These are phyloP conservation scores for Myotis planiceps DNA, from an alignment of 2,797 vertebrate genomes.

Conservation along the genomic window DNA sequence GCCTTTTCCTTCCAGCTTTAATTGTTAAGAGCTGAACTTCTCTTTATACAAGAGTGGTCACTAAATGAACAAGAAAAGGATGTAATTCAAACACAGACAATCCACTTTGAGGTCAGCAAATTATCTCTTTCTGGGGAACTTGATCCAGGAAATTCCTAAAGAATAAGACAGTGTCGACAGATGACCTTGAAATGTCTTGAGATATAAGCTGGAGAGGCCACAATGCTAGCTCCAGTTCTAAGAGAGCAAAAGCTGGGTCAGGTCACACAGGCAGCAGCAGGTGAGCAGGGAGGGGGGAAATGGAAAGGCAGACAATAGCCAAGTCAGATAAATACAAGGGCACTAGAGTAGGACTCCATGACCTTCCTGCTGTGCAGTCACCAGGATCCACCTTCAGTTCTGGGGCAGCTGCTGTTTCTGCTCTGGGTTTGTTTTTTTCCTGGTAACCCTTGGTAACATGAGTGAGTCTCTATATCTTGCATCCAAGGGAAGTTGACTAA, in stretches of 20 bases:
- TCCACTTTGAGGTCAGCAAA: neutral
- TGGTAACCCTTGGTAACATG: neutral
- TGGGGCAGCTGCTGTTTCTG: neutral
- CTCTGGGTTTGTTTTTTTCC: neutral
- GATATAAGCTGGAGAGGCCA: neutral
- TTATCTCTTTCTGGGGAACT: neutral
- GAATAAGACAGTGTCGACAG: neutral
- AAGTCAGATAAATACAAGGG: neutral
- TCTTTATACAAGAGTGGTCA: neutral
- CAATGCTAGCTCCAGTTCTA: neutral
- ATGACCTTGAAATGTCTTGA: neutral
- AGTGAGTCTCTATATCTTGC: neutral
- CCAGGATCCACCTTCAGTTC: neutral
- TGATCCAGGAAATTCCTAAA: neutral
- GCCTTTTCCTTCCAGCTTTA: neutral
- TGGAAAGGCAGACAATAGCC: neutral
- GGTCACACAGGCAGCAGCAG: neutral
- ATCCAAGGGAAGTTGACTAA: neutral
- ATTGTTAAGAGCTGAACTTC: neutral
- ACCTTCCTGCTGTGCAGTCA: neutral
- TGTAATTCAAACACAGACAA: conserved; percentile 10
- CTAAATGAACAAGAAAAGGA: neutral
- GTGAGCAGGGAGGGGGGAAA: neutral
- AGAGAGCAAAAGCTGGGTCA: neutral
- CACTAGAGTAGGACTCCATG: neutral